These are phyloP conservation scores for Uloborus diversus DNA, from an alignment of 1,140 invertebrate genomes.

Conservation along the genomic window DNA sequence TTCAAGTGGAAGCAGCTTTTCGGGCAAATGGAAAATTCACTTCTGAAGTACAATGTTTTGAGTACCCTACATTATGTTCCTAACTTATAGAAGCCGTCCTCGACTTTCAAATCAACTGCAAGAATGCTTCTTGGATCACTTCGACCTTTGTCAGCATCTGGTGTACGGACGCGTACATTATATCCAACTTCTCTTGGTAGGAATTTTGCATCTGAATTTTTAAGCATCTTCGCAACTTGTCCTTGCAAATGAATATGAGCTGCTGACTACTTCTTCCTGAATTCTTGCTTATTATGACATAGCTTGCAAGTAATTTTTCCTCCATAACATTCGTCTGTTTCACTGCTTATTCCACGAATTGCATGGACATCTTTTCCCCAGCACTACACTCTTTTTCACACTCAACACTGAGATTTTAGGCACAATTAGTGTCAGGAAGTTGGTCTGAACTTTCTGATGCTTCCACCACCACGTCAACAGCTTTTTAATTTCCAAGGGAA, in stretches of 20 bases:
- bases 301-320: neutral
- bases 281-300: neutral
- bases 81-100: neutral
- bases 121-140: neutral
- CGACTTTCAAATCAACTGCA: neutral
- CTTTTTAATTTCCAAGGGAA: neutral
- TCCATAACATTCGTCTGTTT: neutral
- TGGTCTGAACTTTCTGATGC: neutral
- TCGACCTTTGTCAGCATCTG: neutral
- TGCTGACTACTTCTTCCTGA: neutral
- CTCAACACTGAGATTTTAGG: neutral
- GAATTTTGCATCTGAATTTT: slow-evolving; percentile 39
- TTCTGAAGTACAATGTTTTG: neutral
- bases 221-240: neutral
- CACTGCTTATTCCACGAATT: neutral
- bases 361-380: neutral
- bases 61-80: neutral
- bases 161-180: no score
- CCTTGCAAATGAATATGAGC: neutral
- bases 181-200: neutral
- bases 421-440: neutral
- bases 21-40: neutral
- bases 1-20: neutral
- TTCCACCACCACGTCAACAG: neutral
- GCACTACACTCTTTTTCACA: neutral